Evolutionary conservation across 2,797 vertebrate species (phyloP).

Genomic region (Enteromius radiatus): DNA sequence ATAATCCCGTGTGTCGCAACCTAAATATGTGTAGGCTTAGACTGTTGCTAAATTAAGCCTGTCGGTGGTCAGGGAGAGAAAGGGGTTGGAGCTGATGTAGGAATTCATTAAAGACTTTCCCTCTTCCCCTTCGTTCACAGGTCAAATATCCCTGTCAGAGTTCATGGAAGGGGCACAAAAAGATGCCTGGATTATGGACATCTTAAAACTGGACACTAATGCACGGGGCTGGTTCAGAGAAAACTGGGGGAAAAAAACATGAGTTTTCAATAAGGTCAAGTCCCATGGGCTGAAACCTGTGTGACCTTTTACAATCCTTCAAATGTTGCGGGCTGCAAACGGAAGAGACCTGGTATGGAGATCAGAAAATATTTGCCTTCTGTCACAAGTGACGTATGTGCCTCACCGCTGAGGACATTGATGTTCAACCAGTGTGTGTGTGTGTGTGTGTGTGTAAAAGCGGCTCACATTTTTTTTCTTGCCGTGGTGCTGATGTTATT

Average conservation of each 20-base stretch:
- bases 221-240: constrained; percentile 72
- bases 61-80: background rate
- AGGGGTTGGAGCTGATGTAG: background rate
- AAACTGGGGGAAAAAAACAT: constrained; percentile 63
- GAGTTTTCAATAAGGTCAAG: constrained; percentile 22
- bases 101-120: background rate
- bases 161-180: constrained; percentile 77
- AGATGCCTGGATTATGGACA: constrained; percentile 75
- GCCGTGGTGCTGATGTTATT: background rate
- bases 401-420: background rate
- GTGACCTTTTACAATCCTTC: constrained; percentile 18
- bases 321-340: constrained; percentile 10
- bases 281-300: background rate
- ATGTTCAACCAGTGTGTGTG: background rate
- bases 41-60: constrained; percentile 28
- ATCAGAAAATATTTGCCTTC: constrained; percentile 40
- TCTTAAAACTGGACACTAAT: constrained; percentile 75
- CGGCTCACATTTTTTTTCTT: background rate
- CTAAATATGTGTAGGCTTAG: constrained; percentile 26
- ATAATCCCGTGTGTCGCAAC: constrained; percentile 2
- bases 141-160: constrained; percentile 74
- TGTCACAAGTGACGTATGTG: constrained; percentile 9
- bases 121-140: constrained; percentile 56
- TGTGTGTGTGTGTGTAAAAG: constrained; percentile 1
- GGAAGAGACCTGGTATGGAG: background rate